Conservation (phyloP, 2,888 invertebrate genomes). For the Caradrina kadenii region DNA sequence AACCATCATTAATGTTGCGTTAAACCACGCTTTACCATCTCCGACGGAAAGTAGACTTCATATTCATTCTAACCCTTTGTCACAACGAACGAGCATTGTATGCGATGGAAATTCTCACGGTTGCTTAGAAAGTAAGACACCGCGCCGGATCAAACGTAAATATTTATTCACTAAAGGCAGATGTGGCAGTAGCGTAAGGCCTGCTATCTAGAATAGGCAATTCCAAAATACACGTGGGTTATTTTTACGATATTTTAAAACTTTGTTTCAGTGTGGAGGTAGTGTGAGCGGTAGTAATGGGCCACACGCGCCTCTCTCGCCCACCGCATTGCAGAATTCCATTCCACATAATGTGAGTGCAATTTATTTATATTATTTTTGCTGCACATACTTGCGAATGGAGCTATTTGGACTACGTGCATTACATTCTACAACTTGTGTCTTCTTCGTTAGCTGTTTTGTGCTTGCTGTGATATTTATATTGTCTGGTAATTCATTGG, state of each 20-base stretch:
- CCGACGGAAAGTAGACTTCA: conserved; percentile 61
- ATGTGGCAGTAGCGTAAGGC: conserved; percentile 58
- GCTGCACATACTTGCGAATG: conserved; percentile 52
- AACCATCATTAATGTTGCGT: conserved; percentile 37
- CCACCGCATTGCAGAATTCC: conserved; percentile 87
- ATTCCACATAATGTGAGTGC: conserved; percentile 86
- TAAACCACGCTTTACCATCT: conserved; percentile 31
- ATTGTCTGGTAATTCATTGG: neutral
- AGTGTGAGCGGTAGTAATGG: conserved; percentile 87
- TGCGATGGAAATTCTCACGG: conserved; percentile 68
- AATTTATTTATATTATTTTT: conserved; percentile 57
- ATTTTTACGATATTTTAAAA: conserved; percentile 73
- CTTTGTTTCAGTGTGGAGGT: conserved; percentile 85
- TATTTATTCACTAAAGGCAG: conserved; percentile 67
- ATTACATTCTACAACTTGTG: conserved; percentile 34
- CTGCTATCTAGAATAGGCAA: conserved; percentile 59
- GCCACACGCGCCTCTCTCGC: conserved; percentile 88
- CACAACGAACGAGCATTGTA: conserved; percentile 48
- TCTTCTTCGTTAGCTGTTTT: conserved; percentile 31
- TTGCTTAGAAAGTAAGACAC: conserved; percentile 71
- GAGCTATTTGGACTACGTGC: conserved; percentile 47
- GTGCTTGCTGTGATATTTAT: conserved; percentile 18
- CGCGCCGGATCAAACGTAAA: conserved; percentile 66
- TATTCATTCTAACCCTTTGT: conserved; percentile 51
- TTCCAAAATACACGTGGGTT: conserved; percentile 59